Evolutionary conservation across 2,113 vertebrate species (phyloP), one percentile per base, ranked within the genome.

Genomic region (Caloenas nicobarica): DNA sequence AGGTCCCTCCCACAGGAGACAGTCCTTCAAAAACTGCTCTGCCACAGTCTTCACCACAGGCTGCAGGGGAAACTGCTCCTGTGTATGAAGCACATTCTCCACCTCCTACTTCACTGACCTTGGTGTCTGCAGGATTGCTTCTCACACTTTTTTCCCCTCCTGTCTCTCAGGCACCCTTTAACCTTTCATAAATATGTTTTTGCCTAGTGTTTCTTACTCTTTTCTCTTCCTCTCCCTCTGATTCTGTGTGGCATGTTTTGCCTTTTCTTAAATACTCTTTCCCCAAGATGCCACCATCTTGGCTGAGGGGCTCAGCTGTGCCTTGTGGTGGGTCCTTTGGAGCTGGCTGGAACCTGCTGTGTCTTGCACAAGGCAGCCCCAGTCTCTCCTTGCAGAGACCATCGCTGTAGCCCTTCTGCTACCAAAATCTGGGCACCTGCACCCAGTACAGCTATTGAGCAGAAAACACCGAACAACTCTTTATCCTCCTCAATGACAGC

Each of bases 311-410:
- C 48, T 74, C 25, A 61, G 12, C 24, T n/a, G 12, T 69, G 21
- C 7, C 16, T 10, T 61, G n/a, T 5, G 3, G 14, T 48, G 8
- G 7, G 8, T 44, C 18, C 8, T 10, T 2, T 25, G 5, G 18
- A 72, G 28, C 8, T 4, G 9, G 2, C 6, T 58, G 33, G 53
- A 76, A 44, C 42, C 7, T 13, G 9, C 5, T 57, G 5, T n/a
- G 24, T n/a, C 42, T 25, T 40, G 10, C 16, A 42, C 8, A 44
- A 31, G 31, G 18, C 23, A 57, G 42, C 6, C 11, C 9, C 6
- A 8, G 9, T 3, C 9, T 38, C 1, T 64, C 9, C 16, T 53
- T 53, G 44, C 5, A 54, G n/a, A 60, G 1, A 8, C 2, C 21
- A 31, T 5, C 16, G 17, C 38, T 31, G 9, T 16, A 78, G 21